These are phyloP conservation scores for Drosophila multiciliata DNA, from an alignment of 2,888 invertebrate genomes.

Conservation along the genomic window DNA sequence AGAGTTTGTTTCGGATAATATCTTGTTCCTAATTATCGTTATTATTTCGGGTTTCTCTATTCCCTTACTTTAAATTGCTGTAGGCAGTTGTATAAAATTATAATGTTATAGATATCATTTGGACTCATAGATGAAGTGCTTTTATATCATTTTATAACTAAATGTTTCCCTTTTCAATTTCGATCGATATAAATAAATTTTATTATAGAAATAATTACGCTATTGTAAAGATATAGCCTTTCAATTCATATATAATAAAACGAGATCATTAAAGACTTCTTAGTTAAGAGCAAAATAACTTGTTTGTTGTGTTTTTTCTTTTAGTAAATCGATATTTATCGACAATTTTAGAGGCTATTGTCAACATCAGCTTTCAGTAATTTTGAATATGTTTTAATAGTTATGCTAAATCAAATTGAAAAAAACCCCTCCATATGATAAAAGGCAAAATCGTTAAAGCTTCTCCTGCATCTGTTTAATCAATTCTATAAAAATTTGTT, in stretches of 20 bases:
- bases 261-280: too few species aligned
- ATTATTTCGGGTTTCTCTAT: not conserved
- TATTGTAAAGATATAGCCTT: not conserved
- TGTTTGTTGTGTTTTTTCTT: too few species aligned
- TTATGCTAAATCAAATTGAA: not conserved
- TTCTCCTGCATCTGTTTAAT: not conserved
- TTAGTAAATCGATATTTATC: too few species aligned
- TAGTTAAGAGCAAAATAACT: too few species aligned
- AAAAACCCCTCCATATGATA: not conserved
- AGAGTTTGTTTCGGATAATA: not conserved
- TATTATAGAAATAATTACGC: rapidly evolving
- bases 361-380: not conserved
- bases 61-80: not conserved
- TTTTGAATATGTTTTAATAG: not conserved
- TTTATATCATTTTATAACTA: too few species aligned
- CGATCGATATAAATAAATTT: not conserved
- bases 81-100: not conserved
- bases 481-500: conserved; percentile 37
- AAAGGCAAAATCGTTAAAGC: not conserved
- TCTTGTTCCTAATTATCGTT: not conserved
- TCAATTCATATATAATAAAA: not conserved
- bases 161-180: not conserved
- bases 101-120: not conserved
- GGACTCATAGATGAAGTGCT: not conserved
- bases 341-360: too few species aligned